Conservation (phyloP, 2,113 vertebrate species). For the Sinocyclocheilus rhinocerous region DNA sequence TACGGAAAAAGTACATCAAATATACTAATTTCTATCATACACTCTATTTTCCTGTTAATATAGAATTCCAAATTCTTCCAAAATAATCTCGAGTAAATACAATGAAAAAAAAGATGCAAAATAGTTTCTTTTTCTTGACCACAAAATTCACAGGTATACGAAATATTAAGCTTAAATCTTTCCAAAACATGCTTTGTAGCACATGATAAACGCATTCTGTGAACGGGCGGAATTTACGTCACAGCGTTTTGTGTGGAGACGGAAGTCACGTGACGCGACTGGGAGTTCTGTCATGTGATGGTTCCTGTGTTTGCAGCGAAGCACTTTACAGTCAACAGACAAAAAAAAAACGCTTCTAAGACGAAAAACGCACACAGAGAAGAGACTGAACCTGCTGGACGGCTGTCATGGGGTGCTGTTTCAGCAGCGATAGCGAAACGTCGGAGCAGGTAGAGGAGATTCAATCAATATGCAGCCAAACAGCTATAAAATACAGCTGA, state of each 20-base stretch:
- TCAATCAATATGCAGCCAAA: not conserved
- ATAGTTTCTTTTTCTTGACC: too few species aligned
- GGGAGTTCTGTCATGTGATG: conserved; percentile 44
- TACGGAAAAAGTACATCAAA: too few species aligned
- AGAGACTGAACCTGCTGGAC: not conserved
- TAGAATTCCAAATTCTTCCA: too few species aligned
- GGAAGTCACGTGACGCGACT: conserved; percentile 15
- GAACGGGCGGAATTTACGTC: not conserved
- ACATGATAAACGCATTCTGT: too few species aligned
- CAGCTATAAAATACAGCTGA: not conserved
- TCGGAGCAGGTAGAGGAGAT: conserved; percentile 80
- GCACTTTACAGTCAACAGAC: not conserved
- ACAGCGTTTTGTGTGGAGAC: not conserved
- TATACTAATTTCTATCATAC: too few species aligned
- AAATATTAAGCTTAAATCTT: too few species aligned
- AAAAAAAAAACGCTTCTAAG: not conserved
- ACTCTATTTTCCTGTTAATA: too few species aligned
- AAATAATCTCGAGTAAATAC: too few species aligned
- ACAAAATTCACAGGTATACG: too few species aligned
- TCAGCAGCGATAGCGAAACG: conserved; percentile 90
- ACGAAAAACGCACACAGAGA: not conserved
- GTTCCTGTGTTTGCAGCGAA: conserved; percentile 20
- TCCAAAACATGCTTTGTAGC: too few species aligned
- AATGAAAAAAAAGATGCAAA: too few species aligned
- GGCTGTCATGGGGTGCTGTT: conserved; percentile 91